Percentiles rank a stretch among this genome's conserved stretches.
phyloP scores from a whole-genome alignment of 1,140 invertebrate species.

The Drosophila sproati region DNA sequence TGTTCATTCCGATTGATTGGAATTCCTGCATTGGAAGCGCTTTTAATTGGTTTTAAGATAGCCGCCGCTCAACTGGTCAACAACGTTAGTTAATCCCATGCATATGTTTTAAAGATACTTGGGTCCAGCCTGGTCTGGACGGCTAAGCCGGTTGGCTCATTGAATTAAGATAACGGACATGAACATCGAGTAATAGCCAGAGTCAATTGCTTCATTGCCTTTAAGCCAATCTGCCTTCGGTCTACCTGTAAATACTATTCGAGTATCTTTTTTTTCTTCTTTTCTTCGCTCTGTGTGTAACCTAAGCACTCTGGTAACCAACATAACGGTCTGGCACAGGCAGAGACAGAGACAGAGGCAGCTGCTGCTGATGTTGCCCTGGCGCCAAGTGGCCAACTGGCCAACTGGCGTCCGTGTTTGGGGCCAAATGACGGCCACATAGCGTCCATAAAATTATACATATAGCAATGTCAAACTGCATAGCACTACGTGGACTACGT shows the following conservation, averaged over 20 bases:
- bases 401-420: conserved; percentile 15
- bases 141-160: conserved; percentile 53
- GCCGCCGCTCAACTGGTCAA: neutral
- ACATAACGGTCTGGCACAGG: conserved; percentile 36
- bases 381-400: conserved; percentile 29
- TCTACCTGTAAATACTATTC: conserved; percentile 52
- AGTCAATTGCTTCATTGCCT: conserved; percentile 48
- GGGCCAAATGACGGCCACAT: conserved; percentile 67
- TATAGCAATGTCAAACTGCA: conserved; percentile 66
- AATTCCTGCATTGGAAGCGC: conserved; percentile 22
- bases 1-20: conserved; percentile 29
- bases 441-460: conserved; percentile 78
- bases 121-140: neutral
- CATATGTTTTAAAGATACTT: neutral
- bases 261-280: conserved; percentile 17
- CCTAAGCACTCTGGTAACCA: conserved; percentile 39
- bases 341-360: neutral
- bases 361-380: conserved; percentile 25
- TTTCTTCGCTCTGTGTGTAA: conserved; percentile 24
- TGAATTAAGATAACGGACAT: conserved; percentile 73
- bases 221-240: conserved; percentile 16
- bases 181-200: conserved; percentile 35
- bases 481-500: conserved; percentile 46
- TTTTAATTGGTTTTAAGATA: conserved; percentile 33
- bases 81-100: neutral